These are phyloP conservation scores for Turritopsis rubra DNA, from an alignment of 30 jellyfish, hydroid and myxozoan genomes.

Conservation along the genomic window DNA sequence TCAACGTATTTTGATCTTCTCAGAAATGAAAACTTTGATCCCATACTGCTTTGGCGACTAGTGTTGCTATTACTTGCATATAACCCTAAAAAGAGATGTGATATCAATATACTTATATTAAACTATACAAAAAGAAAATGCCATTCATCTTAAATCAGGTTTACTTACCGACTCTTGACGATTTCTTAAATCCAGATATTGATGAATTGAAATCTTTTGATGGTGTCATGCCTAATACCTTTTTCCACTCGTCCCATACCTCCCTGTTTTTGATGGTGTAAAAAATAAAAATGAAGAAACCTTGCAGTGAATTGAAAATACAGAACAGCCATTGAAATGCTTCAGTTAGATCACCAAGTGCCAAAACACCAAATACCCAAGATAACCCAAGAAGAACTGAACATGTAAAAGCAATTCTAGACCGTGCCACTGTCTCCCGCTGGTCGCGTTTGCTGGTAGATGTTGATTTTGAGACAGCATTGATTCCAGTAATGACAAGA, in stretches of 20 bases:
- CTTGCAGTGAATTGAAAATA: constrained; percentile 35
- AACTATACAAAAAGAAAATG: too few species aligned
- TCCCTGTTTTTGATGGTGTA: constrained; percentile 23
- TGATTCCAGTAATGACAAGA: constrained; percentile 19
- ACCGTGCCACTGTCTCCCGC: neutral
- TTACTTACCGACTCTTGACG: neutral
- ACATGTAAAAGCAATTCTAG: constrained; percentile 37
- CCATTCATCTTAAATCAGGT: too few species aligned
- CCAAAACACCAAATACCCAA: constrained; percentile 32
- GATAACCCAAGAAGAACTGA: constrained; percentile 32
- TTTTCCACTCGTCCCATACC: constrained; percentile 31
- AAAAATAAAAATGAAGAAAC: constrained; percentile 31
- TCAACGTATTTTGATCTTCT: neutral
- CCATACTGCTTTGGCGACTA: neutral
- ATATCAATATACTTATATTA: too few species aligned
- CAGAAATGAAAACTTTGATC: neutral
- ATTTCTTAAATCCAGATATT: neutral
- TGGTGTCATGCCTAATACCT: constrained; percentile 14
- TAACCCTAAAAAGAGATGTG: too few species aligned
- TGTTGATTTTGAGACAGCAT: constrained; percentile 3
- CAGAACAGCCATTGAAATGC: constrained; percentile 37
- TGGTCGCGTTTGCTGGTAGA: constrained; percentile 6
- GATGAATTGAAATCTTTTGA: neutral
- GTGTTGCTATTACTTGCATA: neutral
- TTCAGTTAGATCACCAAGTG: constrained; percentile 21